phyloP scores from a whole-genome alignment of 2,888 invertebrate genomes.

The Spialia ferax region DNA sequence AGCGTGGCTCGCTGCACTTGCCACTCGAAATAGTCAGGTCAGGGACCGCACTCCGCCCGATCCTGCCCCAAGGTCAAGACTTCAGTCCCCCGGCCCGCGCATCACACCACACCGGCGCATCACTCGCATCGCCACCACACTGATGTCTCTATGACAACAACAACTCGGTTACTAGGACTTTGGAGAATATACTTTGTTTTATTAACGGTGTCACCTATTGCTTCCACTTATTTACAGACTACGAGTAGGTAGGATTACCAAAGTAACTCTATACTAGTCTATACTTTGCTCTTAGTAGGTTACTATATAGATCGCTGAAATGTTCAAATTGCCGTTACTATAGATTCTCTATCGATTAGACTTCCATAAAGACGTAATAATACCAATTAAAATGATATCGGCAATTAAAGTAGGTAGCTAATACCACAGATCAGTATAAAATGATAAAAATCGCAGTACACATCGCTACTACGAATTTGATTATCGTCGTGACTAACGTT shows the following conservation, averaged over 20 bases:
- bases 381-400: background rate
- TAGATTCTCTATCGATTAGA: background rate
- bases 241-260: too few species aligned
- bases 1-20: constrained; percentile 79
- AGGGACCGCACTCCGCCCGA: constrained; percentile 83
- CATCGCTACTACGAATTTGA: constrained; percentile 42
- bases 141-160: constrained; percentile 54
- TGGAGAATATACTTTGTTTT: constrained; percentile 12
- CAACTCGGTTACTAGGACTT: constrained; percentile 54
- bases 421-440: constrained; percentile 6
- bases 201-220: background rate
- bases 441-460: constrained; percentile 7
- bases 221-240: background rate
- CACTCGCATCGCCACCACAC: constrained; percentile 58
- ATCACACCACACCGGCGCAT: constrained; percentile 30
- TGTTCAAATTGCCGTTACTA: background rate
- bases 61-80: constrained; percentile 86
- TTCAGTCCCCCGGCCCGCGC: constrained; percentile 55
- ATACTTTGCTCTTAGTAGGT: too few species aligned
- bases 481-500: constrained; percentile 66
- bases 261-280: too few species aligned
- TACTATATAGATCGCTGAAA: too few species aligned
- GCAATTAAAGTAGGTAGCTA: background rate
- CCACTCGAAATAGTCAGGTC: constrained; percentile 87
- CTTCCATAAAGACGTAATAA: background rate